Conservation (phyloP, 2,113 vertebrate species). For the Herpetotheres cachinnans region DNA sequence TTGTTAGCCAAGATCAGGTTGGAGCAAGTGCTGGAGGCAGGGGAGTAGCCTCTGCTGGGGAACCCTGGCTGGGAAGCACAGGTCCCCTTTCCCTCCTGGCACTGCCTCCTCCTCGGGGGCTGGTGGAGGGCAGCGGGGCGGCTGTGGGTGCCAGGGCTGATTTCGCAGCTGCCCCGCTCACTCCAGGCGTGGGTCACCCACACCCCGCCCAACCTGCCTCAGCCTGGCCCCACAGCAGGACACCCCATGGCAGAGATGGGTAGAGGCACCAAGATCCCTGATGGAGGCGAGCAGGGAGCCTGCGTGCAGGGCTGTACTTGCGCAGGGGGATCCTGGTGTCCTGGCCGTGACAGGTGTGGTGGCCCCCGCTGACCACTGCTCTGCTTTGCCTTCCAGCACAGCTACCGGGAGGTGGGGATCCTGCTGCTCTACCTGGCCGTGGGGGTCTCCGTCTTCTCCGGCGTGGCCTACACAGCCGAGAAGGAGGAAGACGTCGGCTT, state of each 20-base stretch:
- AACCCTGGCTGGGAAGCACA: background rate
- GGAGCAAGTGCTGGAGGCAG: background rate
- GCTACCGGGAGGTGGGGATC: constrained; percentile 95
- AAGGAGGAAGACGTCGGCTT: constrained; percentile 91
- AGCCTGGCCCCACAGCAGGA: rapidly evolving
- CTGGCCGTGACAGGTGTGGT: rapidly evolving
- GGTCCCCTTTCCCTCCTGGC: background rate
- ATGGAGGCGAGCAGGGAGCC: rapidly evolving
- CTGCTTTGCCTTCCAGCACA: constrained; percentile 84
- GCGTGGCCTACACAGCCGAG: constrained; percentile 92
- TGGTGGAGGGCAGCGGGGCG: background rate
- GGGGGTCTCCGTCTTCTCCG: constrained; percentile 93
- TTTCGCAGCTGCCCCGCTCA: background rate
- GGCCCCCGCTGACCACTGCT: background rate
- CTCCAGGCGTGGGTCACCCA: background rate
- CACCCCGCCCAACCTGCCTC: rapidly evolving
- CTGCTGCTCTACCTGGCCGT: constrained; percentile 93
- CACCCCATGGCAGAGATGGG: background rate
- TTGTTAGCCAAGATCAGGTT: background rate
- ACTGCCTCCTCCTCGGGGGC: background rate
- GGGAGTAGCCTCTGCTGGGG: background rate
- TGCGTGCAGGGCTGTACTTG: background rate
- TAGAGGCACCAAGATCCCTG: rapidly evolving
- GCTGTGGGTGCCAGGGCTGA: background rate
- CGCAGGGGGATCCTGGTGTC: rapidly evolving